phyloP scores from a whole-genome alignment of 2,113 vertebrate species.

The Ifrita kowaldi region DNA sequence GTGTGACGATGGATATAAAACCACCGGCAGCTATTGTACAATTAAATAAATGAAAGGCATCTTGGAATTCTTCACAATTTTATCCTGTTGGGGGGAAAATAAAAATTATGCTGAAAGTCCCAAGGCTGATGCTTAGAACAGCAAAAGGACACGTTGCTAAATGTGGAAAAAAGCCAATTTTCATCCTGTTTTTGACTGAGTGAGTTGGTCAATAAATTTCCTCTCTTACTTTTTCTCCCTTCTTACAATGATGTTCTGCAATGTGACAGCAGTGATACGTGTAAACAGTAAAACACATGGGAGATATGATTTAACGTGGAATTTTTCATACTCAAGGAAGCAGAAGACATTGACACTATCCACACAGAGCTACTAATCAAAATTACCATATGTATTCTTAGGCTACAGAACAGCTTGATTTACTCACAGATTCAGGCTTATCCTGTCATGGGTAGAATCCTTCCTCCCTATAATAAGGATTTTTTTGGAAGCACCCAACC shows the following conservation, averaged over 20 bases:
- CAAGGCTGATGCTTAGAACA: neutral
- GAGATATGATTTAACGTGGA: neutral
- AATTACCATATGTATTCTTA: conserved; percentile 23
- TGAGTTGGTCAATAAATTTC: conserved; percentile 20
- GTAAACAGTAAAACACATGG: neutral
- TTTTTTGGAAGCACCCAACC: conserved; percentile 14
- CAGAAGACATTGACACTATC: conserved; percentile 55
- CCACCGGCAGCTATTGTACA: neutral
- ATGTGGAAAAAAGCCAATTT: neutral
- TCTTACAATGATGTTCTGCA: neutral
- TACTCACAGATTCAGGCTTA: neutral
- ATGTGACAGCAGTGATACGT: neutral
- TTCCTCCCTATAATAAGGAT: neutral
- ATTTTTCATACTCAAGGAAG: conserved; percentile 53
- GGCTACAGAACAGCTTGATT: neutral
- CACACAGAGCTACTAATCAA: conserved; percentile 5
- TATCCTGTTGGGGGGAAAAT: neutral
- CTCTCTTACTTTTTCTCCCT: neutral
- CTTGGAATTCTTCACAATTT: neutral
- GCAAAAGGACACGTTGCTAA: neutral
- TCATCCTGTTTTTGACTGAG: neutral
- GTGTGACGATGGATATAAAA: neutral
- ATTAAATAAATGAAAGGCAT: conserved; percentile 30
- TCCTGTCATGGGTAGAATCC: neutral
- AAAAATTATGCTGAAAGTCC: neutral